Evolutionary conservation across 2,888 invertebrate genomes (phyloP), one percentile per base, ranked within the genome.

Genomic region (Eumerus sabulonum): DNA sequence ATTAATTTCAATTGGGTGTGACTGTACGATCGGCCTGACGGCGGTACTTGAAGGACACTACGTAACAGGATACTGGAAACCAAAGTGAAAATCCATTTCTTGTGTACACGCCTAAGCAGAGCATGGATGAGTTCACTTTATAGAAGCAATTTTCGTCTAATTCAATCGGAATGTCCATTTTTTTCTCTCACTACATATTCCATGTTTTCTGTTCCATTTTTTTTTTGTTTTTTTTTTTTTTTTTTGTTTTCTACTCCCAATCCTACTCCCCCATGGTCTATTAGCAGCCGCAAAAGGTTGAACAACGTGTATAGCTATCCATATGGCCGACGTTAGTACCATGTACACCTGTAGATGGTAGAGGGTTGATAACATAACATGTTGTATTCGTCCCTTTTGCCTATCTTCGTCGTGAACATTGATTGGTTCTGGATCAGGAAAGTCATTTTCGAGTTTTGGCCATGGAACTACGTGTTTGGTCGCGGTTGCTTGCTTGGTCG

Each of bases 131-230:
- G 63, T 68, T 76, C 76, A 70, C 57, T 70, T 76, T 53, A 76
- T 76, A 60, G 66, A 66, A 60, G 60, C 76, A 71, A 76, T 76
- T 66, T 82, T 67, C 74, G 82, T 82, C 74, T 79, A 82, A 79
- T 82, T 82, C 72, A 74, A 77, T 82, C 82, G 76, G 50, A 71
- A 66, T 60, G 70, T 66, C 59, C 42, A 66, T 60, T 53, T 19
- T 59, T 70, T 70, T 57, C 63, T 53, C 51, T 38, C 13, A 62
- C 12, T 14, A 35, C n/a, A 11, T 54, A 48, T 56, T 71, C 56
- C n/a, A 42, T 63, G 16, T 35, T 60, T 50, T 19, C 17, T 38
- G 63, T 53, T 66, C 67, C 62, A n/a, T n/a, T n/a, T n/a, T n/a
- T n/a, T n/a, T n/a, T n/a, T n/a, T n/a, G n/a, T n/a, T n/a, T n/a